These are phyloP conservation scores for Nasonia longicornis DNA, from an alignment of 1,140 invertebrate genomes.

Conservation along the genomic window DNA sequence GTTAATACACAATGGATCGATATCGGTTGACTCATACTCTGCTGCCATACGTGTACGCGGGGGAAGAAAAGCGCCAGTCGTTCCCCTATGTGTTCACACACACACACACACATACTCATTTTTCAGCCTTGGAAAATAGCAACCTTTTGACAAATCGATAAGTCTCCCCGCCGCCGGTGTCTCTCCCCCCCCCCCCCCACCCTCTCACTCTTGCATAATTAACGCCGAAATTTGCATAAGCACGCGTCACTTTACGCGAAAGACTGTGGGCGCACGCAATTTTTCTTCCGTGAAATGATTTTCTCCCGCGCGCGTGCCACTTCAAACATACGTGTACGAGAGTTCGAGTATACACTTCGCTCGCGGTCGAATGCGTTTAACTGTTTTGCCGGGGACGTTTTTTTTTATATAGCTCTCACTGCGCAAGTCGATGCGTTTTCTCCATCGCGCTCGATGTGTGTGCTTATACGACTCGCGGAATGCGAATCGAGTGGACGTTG, in stretches of 20 bases:
- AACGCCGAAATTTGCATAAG: too few species aligned
- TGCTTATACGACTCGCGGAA: not conserved
- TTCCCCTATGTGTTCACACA: not conserved
- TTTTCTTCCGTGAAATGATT: not conserved
- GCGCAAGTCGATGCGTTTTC: not conserved
- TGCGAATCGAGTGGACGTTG: not conserved
- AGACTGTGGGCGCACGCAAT: not conserved
- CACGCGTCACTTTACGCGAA: too few species aligned
- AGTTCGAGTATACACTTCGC: not conserved
- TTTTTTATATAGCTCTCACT: not conserved
- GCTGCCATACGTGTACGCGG: not conserved
- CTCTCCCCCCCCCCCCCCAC: too few species aligned
- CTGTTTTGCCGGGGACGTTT: not conserved
- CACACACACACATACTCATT: not conserved
- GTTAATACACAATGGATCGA: conserved; percentile 30
- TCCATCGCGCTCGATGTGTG: not conserved
- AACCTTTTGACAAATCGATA: conserved; percentile 2
- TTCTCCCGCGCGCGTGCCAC: not conserved
- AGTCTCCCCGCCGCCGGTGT: not conserved
- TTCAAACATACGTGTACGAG: not conserved
- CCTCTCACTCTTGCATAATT: too few species aligned
- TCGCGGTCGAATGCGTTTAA: not conserved
- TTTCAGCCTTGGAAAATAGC: conserved; percentile 11
- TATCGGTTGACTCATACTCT: conserved; percentile 28
- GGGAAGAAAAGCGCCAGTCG: not conserved